These are phyloP conservation scores for Myripristis murdjan DNA, from an alignment of 2,797 vertebrate genomes.

Conservation along the genomic window DNA sequence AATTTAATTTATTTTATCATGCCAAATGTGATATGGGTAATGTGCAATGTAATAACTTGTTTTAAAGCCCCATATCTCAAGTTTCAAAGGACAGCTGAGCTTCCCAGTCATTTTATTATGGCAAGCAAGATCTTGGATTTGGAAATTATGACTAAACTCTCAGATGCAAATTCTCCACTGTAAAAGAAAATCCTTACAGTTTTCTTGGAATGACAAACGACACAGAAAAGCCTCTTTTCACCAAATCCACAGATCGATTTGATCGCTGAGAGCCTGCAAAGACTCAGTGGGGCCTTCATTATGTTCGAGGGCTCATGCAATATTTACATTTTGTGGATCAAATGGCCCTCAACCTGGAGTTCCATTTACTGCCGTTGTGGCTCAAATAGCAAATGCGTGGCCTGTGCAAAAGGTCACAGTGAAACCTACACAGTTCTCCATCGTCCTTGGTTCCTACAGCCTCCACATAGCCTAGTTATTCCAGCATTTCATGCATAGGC, in stretches of 20 bases:
- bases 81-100: background rate
- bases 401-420: slow-evolving; percentile 28
- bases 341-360: slow-evolving; percentile 35
- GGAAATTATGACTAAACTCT: background rate
- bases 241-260: slow-evolving; percentile 22
- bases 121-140: slow-evolving; percentile 10
- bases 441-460: background rate
- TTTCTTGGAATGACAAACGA: background rate
- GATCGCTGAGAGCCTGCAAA: slow-evolving; percentile 21
- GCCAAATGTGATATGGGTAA: slow-evolving; percentile 44
- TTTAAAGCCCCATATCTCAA: slow-evolving; percentile 19
- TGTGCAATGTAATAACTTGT: slow-evolving; percentile 39
- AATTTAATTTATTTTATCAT: slow-evolving; percentile 55
- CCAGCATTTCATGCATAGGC: slow-evolving; percentile 11
- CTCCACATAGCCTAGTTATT: background rate
- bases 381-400: slow-evolving; percentile 25
- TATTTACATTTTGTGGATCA: slow-evolving; percentile 45
- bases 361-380: slow-evolving; percentile 22
- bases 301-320: slow-evolving; percentile 29
- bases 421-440: slow-evolving; percentile 12
- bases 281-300: slow-evolving; percentile 17
- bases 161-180: slow-evolving; percentile 1
- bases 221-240: background rate
- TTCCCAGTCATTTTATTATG: slow-evolving; percentile 18
- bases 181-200: background rate